Evolutionary conservation across 2,888 invertebrate species (phyloP).

Genomic region (Drosophila glabriapex): DNA sequence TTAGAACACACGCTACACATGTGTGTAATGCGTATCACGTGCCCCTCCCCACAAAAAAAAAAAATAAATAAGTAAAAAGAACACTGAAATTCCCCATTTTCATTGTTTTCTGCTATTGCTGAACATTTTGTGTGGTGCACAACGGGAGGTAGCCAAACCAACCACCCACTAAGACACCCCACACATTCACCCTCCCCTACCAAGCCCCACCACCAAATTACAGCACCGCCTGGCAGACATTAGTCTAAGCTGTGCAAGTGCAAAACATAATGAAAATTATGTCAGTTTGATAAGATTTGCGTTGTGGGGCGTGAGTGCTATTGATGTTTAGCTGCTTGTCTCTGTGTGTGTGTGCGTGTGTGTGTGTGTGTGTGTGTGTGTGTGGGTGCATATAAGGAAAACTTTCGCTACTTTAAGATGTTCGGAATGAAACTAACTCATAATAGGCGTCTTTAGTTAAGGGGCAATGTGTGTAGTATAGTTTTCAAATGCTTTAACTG

Average conservation of each 20-base stretch:
- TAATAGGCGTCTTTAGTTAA: not conserved
- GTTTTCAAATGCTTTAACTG: not conserved
- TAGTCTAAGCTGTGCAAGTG: slow-evolving; percentile 72
- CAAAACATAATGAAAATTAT: slow-evolving; percentile 80
- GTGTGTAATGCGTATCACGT: slow-evolving; percentile 69
- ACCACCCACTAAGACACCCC: slow-evolving; percentile 6
- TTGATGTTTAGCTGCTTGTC: slow-evolving; percentile 22
- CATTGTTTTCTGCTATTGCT: slow-evolving; percentile 47
- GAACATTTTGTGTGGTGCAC: slow-evolving; percentile 44
- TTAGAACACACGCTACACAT: slow-evolving; percentile 65
- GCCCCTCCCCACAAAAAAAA: slow-evolving; percentile 11
- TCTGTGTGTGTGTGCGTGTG: too few relatives aligned
- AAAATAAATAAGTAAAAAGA: not conserved
- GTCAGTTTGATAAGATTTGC: slow-evolving; percentile 76
- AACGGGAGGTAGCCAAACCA: slow-evolving; percentile 20
- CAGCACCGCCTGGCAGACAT: slow-evolving; percentile 46
- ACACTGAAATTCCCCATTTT: slow-evolving; percentile 18
- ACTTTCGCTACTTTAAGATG: slow-evolving; percentile 53
- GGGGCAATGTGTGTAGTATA: not conserved
- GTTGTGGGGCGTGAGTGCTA: slow-evolving; percentile 40
- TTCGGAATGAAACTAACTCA: slow-evolving; percentile 19
- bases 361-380: not conserved
- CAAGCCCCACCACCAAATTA: not conserved
- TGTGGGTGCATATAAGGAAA: slow-evolving; percentile 42
- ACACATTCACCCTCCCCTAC: not conserved